Conservation (phyloP, 2,113 vertebrate genomes). For the Zootoca vivipara region DNA sequence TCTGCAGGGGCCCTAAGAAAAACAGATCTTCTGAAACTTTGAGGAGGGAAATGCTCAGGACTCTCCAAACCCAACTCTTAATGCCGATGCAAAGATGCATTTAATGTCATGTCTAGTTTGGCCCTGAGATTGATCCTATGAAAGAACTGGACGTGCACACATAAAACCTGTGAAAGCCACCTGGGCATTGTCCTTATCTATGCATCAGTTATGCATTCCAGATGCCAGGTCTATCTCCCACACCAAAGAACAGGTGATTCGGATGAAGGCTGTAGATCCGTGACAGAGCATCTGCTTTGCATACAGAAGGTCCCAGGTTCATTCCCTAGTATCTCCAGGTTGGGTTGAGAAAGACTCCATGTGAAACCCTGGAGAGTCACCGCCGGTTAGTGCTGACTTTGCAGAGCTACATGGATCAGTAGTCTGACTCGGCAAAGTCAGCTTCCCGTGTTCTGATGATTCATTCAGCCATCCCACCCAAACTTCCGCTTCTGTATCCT, state of each 20-base stretch:
- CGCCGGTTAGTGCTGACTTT: too few species aligned
- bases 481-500: rapidly evolving
- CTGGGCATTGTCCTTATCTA: background rate
- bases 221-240: background rate
- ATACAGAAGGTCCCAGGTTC: too few species aligned
- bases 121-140: background rate
- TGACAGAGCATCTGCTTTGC: too few species aligned
- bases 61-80: background rate
- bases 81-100: background rate
- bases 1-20: too few species aligned
- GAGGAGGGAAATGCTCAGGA: background rate
- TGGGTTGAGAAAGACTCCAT: too few species aligned
- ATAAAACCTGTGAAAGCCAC: background rate
- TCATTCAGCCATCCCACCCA: background rate
- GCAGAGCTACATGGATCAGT: background rate
- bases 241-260: background rate
- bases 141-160: too few species aligned
- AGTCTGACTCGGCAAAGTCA: background rate
- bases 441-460: background rate
- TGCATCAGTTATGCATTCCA: background rate
- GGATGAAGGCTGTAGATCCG: too few species aligned
- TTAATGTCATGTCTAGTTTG: background rate
- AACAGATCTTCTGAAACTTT: background rate
- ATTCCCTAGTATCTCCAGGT: too few species aligned
- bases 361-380: too few species aligned